A percentile compares a stretch with the other conserved stretches of the same genome.
Evolutionary conservation across 2,888 invertebrate genomes (phyloP).

Genomic region (Lumbricus terrestris): DNA sequence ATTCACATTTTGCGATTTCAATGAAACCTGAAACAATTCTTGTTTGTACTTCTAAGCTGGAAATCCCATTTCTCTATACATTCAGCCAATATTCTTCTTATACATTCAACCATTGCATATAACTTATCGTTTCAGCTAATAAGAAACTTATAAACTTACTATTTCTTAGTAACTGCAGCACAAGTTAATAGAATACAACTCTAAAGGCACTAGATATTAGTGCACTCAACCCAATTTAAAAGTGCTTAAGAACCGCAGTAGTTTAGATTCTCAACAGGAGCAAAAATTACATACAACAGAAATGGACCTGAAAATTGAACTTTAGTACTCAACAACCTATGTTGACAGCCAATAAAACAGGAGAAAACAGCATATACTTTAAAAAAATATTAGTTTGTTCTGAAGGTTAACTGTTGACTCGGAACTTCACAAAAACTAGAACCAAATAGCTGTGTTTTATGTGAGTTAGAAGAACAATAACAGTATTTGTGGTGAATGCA

Average conservation of each 20-base stretch:
- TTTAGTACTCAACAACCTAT: not conserved
- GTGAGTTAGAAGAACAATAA: no score
- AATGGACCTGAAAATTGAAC: not conserved
- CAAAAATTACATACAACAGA: not conserved
- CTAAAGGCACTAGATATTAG: not conserved
- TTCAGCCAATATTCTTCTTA: not conserved
- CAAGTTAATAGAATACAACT: not conserved
- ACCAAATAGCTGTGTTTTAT: no score
- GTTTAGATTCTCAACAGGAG: not conserved
- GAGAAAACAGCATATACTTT: not conserved
- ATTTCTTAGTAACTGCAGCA: not conserved
- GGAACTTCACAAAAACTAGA: not conserved
- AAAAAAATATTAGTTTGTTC: not conserved
- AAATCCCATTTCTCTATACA: not conserved
- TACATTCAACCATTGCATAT: not conserved
- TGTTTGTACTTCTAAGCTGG: not conserved
- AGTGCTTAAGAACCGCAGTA: no score
- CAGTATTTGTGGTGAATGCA: not conserved
- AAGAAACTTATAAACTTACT: not conserved
- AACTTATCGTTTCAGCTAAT: not conserved
- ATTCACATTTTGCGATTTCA: not conserved
- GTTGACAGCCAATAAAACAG: not conserved
- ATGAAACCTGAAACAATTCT: not conserved
- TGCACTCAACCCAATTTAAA: no score
- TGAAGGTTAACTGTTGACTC: not conserved